Percentiles rank a stretch among this genome's conserved stretches.
phyloP scores from a whole-genome alignment of 2,113 vertebrate species.

The Actinemys pallida region DNA sequence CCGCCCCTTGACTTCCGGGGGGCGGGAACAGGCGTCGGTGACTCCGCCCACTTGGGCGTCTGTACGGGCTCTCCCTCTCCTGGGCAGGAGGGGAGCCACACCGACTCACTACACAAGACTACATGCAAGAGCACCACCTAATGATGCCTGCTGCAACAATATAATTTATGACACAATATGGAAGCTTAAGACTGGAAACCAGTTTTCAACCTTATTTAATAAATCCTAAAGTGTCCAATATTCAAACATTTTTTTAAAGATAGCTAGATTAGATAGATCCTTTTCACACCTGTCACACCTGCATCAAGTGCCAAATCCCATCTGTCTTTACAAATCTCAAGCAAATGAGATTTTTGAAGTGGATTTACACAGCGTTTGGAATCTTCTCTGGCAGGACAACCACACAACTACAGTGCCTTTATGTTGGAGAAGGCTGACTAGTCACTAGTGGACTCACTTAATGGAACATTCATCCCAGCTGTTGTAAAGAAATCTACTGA shows the following conservation, averaged over 20 bases:
- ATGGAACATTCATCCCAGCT: not conserved
- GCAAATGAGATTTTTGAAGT: not conserved
- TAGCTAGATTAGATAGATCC: not conserved
- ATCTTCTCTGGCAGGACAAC: not conserved
- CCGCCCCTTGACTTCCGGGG: too few relatives aligned
- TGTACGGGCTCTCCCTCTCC: too few relatives aligned
- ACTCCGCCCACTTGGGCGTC: too few relatives aligned
- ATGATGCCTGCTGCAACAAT: not conserved
- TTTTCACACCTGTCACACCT: not conserved
- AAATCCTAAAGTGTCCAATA: not conserved
- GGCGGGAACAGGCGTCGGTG: too few relatives aligned
- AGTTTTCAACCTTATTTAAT: not conserved
- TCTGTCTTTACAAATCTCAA: not conserved
- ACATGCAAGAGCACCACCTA: not conserved
- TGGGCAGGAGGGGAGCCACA: too few relatives aligned
- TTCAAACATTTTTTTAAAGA: not conserved
- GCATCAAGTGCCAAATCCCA: not conserved
- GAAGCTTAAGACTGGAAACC: not conserved
- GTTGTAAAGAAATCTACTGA: not conserved
- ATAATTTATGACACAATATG: not conserved
- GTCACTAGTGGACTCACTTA: not conserved
- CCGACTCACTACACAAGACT: not conserved
- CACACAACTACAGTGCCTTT: not conserved
- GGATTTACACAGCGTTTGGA: not conserved
- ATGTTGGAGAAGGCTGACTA: not conserved